Conservation (phyloP, 2,888 invertebrate genomes). For the Pyrocoelia pectoralis region DNA sequence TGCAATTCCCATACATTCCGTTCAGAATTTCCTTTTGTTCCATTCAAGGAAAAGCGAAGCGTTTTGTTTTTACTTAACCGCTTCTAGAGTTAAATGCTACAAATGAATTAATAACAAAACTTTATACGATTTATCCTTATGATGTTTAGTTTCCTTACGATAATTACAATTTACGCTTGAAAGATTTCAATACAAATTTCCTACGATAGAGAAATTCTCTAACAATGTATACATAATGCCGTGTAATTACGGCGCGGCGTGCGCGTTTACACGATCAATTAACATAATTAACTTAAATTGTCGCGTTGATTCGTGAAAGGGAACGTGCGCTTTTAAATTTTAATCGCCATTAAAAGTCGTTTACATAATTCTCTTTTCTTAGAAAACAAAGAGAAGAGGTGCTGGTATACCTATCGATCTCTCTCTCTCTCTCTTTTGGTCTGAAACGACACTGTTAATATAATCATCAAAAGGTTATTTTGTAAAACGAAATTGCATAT, state of each 20-base stretch:
- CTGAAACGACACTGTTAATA: too few relatives aligned
- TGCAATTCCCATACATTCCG: too few relatives aligned
- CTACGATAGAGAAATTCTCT: too few relatives aligned
- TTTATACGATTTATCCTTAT: background rate
- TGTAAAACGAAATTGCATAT: too few relatives aligned
- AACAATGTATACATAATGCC: background rate
- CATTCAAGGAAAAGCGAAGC: background rate
- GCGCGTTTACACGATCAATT: background rate
- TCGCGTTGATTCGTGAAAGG: too few relatives aligned
- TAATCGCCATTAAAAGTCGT: background rate
- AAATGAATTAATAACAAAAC: background rate
- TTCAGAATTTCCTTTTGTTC: background rate
- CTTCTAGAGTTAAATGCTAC: background rate
- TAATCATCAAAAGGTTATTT: too few relatives aligned
- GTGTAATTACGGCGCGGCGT: background rate
- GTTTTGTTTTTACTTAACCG: background rate
- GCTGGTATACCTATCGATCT: too few relatives aligned
- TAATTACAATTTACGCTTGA: background rate
- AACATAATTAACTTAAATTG: background rate
- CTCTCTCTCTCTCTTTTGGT: too few relatives aligned
- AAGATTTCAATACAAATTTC: too few relatives aligned
- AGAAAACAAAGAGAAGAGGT: too few relatives aligned
- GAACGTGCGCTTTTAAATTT: background rate
- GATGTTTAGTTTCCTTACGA: background rate
- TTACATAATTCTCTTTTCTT: background rate